phyloP scores from a whole-genome alignment of 2,113 vertebrate genomes.

The Nipponia nippon region DNA sequence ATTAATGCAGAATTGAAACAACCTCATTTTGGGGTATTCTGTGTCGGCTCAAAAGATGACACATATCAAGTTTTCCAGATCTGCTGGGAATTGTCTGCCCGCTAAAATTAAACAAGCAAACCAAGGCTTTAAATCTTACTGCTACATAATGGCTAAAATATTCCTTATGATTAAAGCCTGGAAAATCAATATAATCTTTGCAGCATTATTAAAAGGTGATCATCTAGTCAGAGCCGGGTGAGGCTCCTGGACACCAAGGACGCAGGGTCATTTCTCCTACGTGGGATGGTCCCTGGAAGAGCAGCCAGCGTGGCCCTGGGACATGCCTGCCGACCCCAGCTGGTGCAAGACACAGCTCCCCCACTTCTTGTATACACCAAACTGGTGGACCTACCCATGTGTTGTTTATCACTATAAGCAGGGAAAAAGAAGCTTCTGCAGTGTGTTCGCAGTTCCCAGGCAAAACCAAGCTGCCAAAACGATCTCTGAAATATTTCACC shows the following conservation, averaged over 20 bases:
- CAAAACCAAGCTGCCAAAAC: not conserved
- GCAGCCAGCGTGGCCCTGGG: rapidly evolving
- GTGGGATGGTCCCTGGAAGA: not conserved
- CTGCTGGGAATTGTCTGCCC: slow-evolving; percentile 19
- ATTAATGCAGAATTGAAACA: not conserved
- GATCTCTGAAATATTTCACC: not conserved
- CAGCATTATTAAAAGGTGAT: not conserved
- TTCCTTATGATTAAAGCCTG: not conserved
- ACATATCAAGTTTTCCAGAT: not conserved
- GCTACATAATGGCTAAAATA: not conserved
- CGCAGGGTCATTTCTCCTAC: not conserved
- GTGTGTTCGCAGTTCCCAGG: not conserved
- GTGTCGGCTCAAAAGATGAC: not conserved
- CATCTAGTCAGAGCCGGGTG: not conserved
- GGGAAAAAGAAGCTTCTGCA: not conserved
- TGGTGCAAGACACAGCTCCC: not conserved
- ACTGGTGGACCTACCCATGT: not conserved
- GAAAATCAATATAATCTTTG: not conserved
- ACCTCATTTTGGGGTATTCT: not conserved
- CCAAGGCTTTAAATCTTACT: not conserved
- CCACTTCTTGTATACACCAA: not conserved
- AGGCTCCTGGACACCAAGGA: not conserved
- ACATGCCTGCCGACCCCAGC: rapidly evolving
- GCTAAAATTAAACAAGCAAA: not conserved
- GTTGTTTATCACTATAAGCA: not conserved